phyloP scores from a whole-genome alignment of 1,140 invertebrate genomes.

The Nymphalis io region DNA sequence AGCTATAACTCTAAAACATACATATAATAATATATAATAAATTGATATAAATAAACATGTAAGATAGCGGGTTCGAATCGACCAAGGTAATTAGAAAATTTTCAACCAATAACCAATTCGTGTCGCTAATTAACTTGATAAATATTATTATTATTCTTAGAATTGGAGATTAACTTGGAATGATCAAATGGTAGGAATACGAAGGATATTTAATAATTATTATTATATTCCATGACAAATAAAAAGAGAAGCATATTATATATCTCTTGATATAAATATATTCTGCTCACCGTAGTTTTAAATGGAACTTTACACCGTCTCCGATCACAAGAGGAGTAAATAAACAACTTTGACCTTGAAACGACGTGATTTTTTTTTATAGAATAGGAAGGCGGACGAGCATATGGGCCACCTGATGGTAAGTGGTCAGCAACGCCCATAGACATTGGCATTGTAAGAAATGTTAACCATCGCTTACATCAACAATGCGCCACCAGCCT shows the following conservation, averaged over 20 bases:
- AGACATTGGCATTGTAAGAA: too few species aligned
- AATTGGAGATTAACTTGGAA: background rate
- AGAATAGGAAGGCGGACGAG: too few species aligned
- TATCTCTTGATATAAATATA: too few species aligned
- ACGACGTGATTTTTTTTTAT: too few species aligned
- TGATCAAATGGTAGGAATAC: background rate
- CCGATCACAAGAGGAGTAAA: background rate
- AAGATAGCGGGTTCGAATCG: background rate
- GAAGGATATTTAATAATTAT: background rate
- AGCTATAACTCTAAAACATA: constrained; percentile 34
- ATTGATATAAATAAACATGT: constrained; percentile 8
- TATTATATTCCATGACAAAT: background rate
- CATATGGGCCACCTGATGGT: too few species aligned
- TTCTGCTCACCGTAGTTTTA: background rate
- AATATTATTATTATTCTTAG: background rate
- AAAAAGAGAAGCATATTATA: background rate
- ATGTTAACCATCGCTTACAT: too few species aligned
- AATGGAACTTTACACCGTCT: background rate
- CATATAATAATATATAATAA: constrained; percentile 8
- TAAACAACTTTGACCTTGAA: too few species aligned
- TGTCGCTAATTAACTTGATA: background rate
- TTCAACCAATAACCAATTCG: background rate
- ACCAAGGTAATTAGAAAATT: background rate
- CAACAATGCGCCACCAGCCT: too few species aligned
- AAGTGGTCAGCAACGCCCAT: too few species aligned